Evolutionary conservation across 1,140 invertebrate genomes (phyloP).

Genomic region (Bombus sylvicola): DNA sequence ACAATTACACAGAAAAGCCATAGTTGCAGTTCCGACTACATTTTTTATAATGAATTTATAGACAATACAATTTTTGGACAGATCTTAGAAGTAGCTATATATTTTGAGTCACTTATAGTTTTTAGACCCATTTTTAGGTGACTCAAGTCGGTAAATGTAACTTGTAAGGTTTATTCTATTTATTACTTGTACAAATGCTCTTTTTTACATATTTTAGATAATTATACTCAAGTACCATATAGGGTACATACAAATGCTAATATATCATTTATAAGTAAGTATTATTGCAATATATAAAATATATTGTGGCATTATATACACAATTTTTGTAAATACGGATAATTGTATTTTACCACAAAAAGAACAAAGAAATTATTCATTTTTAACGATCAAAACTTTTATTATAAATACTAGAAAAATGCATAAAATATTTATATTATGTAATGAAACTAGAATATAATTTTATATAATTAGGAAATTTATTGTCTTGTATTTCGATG

Average conservation of each 20-base stretch:
- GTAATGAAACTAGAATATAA: neutral
- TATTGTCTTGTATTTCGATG: neutral
- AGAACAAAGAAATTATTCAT: neutral
- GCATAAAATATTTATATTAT: neutral
- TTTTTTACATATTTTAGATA: slow-evolving; percentile 11
- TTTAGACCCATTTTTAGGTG: slow-evolving; percentile 6
- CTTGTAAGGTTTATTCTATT: slow-evolving; percentile 21
- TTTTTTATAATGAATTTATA: slow-evolving; percentile 29
- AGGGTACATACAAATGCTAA: neutral
- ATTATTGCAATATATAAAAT: slow-evolving; percentile 45
- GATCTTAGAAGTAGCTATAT: neutral
- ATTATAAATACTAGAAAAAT: neutral
- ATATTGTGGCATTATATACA: slow-evolving; percentile 15
- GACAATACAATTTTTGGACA: slow-evolving; percentile 11
- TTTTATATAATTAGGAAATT: slow-evolving; percentile 11
- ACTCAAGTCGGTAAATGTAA: slow-evolving; percentile 18
- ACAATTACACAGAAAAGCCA: slow-evolving; percentile 15
- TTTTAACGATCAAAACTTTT: slow-evolving; percentile 15
- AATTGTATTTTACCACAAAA: neutral
- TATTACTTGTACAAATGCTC: slow-evolving; percentile 3
- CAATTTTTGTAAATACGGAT: slow-evolving; percentile 4
- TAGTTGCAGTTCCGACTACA: slow-evolving; percentile 23
- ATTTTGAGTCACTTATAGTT: slow-evolving; percentile 18
- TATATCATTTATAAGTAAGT: slow-evolving; percentile 16
- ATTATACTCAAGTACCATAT: neutral